Evolutionary conservation across 1,140 invertebrate genomes (phyloP).

Genomic region (Melitaea cinxia): DNA sequence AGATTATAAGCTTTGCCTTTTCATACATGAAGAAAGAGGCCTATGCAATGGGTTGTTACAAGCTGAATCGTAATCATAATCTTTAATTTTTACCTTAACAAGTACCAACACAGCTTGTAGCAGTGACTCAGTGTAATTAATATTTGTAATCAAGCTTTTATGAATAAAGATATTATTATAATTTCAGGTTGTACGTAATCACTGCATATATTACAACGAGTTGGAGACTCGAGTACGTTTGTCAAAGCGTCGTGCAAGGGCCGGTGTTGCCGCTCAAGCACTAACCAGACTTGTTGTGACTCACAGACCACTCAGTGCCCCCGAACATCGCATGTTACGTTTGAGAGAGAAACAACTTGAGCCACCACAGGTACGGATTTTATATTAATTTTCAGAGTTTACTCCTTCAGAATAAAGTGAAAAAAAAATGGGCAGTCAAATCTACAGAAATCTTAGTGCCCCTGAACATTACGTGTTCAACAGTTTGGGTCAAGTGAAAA

Average conservation of each 20-base stretch:
- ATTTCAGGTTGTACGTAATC: slow-evolving; percentile 88
- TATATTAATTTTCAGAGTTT: not conserved
- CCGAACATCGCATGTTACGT: slow-evolving; percentile 93
- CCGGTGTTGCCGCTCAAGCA: slow-evolving; percentile 85
- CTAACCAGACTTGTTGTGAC: slow-evolving; percentile 94
- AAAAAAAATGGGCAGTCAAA: too few species aligned
- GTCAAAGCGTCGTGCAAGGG: slow-evolving; percentile 92
- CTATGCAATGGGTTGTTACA: too few species aligned
- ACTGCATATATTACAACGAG: slow-evolving; percentile 98
- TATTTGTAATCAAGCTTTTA: too few species aligned
- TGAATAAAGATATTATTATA: not conserved
- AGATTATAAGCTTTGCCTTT: too few species aligned
- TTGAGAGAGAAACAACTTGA: slow-evolving; percentile 94
- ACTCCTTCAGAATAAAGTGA: not conserved
- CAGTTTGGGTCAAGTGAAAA: too few species aligned
- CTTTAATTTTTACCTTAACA: too few species aligned
- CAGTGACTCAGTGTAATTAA: too few species aligned
- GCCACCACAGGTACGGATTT: slow-evolving; percentile 83
- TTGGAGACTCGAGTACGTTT: slow-evolving; percentile 96
- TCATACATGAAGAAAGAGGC: too few species aligned
- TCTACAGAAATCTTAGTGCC: too few species aligned
- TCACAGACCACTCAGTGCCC: slow-evolving; percentile 93
- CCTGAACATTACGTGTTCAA: too few species aligned
- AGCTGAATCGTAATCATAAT: too few species aligned
- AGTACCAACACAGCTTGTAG: too few species aligned